Conservation (phyloP, 2,113 vertebrate species). For the Geococcyx californianus region DNA sequence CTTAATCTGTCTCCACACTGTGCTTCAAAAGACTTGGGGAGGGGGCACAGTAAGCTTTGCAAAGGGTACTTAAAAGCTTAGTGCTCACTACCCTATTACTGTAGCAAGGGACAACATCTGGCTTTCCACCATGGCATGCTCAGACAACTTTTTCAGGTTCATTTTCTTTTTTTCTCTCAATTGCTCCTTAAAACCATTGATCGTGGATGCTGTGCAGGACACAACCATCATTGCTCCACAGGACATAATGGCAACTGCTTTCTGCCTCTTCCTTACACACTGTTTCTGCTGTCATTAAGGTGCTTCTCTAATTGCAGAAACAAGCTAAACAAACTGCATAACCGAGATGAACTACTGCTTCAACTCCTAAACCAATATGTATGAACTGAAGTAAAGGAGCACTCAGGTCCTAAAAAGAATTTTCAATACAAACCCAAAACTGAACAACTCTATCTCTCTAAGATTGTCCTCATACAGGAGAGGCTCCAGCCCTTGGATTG, state of each 20-base stretch:
- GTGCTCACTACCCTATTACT: background rate
- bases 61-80: background rate
- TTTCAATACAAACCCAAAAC: background rate
- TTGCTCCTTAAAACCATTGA: fast-evolving
- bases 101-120: background rate
- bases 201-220: background rate
- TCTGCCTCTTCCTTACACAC: background rate
- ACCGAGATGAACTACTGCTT: fast-evolving
- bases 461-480: too few species aligned
- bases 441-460: too few species aligned
- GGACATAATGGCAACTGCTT: background rate
- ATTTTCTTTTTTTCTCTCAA: background rate
- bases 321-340: background rate
- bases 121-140: fast-evolving
- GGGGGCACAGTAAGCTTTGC: background rate
- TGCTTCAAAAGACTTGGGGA: background rate
- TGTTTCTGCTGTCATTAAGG: background rate
- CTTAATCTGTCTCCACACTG: background rate
- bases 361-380: fast-evolving
- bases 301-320: background rate
- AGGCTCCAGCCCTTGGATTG: too few species aligned
- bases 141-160: background rate
- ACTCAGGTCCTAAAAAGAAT: background rate
- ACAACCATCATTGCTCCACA: fast-evolving
- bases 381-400: background rate